Evolutionary conservation across 2,113 vertebrate genomes (phyloP).

Genomic region (Orycteropus afer): DNA sequence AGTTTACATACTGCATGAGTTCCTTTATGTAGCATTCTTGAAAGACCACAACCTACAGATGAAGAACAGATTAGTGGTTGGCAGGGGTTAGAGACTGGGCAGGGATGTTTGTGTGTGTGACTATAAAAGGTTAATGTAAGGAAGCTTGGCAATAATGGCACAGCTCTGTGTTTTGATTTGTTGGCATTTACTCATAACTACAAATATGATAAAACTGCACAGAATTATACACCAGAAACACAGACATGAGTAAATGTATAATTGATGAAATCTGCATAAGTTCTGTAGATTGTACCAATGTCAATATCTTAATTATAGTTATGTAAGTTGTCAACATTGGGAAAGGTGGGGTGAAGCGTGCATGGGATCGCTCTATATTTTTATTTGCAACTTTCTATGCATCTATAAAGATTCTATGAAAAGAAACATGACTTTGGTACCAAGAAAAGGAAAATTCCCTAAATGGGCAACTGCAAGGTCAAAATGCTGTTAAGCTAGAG

Average conservation of each 20-base stretch:
- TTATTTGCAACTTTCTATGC: not conserved
- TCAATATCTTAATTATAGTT: not conserved
- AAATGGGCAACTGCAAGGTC: not conserved
- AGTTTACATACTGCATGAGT: too few species aligned
- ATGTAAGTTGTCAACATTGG: not conserved
- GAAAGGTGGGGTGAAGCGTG: not conserved
- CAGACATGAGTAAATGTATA: not conserved
- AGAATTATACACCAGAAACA: not conserved
- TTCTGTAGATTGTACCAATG: not conserved
- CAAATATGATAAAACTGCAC: not conserved
- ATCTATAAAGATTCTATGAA: not conserved
- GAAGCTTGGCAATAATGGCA: not conserved
- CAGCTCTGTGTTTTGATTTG: not conserved
- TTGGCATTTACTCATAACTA: not conserved
- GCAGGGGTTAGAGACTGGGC: too few species aligned
- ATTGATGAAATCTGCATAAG: not conserved
- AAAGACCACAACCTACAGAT: too few species aligned
- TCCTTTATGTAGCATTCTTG: too few species aligned
- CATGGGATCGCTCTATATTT: not conserved
- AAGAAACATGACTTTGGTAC: not conserved
- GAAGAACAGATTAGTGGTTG: too few species aligned
- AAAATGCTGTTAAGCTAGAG: not conserved
- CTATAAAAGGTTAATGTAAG: not conserved
- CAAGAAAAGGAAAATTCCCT: not conserved
- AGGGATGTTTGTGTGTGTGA: not conserved